phyloP scores from a whole-genome alignment of 2,797 vertebrate species.

The Neoniphon sammara region DNA sequence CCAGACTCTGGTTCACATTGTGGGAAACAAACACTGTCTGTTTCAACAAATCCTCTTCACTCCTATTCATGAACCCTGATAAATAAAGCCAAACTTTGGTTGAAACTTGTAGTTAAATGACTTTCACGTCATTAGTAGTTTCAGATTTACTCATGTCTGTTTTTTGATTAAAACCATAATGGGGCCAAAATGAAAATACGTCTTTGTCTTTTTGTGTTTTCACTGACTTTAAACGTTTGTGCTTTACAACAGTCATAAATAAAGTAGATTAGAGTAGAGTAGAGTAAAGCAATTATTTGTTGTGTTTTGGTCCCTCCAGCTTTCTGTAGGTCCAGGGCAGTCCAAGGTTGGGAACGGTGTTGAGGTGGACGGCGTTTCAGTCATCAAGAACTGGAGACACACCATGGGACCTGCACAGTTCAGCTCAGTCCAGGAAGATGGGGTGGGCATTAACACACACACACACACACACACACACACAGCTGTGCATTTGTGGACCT shows the following conservation, averaged over 20 bases:
- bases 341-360: slow-evolving; percentile 74
- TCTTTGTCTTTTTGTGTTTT: background rate
- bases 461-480: background rate
- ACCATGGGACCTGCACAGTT: slow-evolving; percentile 70
- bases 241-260: too few species aligned
- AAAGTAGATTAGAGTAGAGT: background rate
- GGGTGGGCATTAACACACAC: slow-evolving; percentile 56
- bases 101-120: too few species aligned
- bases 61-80: background rate
- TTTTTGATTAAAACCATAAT: background rate
- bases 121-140: too few species aligned
- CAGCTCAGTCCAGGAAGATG: slow-evolving; percentile 73
- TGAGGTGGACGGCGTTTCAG: slow-evolving; percentile 62
- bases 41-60: too few species aligned
- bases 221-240: background rate
- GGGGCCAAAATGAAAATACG: background rate
- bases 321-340: slow-evolving; percentile 49
- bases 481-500: background rate
- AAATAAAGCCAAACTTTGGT: background rate
- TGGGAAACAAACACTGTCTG: too few species aligned
- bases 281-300: background rate
- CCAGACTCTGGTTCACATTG: too few species aligned
- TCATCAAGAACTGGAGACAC: slow-evolving; percentile 83
- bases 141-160: too few species aligned
- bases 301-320: slow-evolving; percentile 56